A percentile compares a stretch with the other conserved stretches of the same genome.
phyloP scores from a whole-genome alignment of 2,113 vertebrate species.

The Hypomesus transpacificus region DNA sequence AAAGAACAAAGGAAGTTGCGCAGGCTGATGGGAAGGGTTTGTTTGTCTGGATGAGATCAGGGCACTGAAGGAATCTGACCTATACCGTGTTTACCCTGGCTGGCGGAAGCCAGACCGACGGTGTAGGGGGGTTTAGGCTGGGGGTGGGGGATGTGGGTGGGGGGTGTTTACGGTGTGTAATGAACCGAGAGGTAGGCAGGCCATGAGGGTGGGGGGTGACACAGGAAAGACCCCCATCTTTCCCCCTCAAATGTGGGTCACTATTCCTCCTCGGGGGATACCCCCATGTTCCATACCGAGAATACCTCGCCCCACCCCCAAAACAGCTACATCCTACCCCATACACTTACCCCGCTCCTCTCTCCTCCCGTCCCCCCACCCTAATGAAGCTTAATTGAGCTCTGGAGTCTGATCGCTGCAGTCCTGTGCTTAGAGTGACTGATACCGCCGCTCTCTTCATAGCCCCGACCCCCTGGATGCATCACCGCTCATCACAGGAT shows the following conservation, averaged over 20 bases:
- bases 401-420: not conserved
- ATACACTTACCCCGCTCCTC: not conserved
- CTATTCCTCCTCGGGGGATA: conserved; percentile 55
- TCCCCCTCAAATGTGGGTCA: conserved; percentile 62
- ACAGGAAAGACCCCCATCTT: conserved; percentile 22
- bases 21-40: not conserved
- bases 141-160: conserved; percentile 33
- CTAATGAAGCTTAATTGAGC: conserved; percentile 54
- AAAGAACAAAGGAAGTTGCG: too few relatives aligned
- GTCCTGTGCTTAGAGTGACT: too few relatives aligned
- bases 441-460: too few relatives aligned
- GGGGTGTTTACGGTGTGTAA: conserved; percentile 51
- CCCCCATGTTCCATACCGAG: conserved; percentile 14
- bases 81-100: conserved; percentile 12
- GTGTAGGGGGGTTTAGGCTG: conserved; percentile 16
- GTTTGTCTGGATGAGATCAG: not conserved
- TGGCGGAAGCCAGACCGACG: conserved; percentile 29
- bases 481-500: too few relatives aligned
- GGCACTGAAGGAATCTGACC: conserved; percentile 47
- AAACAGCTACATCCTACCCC: not conserved
- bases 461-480: too few relatives aligned
- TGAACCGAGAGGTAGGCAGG: conserved; percentile 54
- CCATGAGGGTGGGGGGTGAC: conserved; percentile 42
- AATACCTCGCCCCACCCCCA: not conserved
- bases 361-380: not conserved